phyloP scores from a whole-genome alignment of 2,797 vertebrate species.

The Numenius phaeopus region DNA sequence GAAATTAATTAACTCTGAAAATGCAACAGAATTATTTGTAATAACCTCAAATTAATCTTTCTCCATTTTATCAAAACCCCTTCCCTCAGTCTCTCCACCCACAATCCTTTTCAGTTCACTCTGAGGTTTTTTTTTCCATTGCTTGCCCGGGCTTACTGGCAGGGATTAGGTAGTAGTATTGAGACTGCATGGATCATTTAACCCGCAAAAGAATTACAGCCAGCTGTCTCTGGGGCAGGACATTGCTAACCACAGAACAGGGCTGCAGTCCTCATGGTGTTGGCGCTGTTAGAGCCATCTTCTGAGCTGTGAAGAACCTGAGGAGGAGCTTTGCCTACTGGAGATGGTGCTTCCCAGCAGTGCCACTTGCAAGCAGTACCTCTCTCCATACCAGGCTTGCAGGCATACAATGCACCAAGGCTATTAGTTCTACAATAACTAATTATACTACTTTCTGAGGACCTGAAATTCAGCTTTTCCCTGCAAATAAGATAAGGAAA shows the following conservation, averaged over 20 bases:
- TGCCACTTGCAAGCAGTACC: neutral
- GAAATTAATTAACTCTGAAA: neutral
- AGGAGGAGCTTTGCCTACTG: neutral
- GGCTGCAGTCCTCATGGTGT: neutral
- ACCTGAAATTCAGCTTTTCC: constrained; percentile 1
- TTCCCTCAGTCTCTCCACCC: neutral
- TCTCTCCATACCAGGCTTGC: neutral
- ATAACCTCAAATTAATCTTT: neutral
- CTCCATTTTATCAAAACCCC: neutral
- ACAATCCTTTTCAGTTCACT: neutral
- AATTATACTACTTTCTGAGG: constrained; percentile 28
- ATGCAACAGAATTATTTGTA: neutral
- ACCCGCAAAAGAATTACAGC: neutral
- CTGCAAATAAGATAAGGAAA: constrained; percentile 53
- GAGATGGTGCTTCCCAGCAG: neutral
- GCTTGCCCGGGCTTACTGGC: neutral
- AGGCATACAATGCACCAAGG: neutral
- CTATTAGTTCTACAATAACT: neutral
- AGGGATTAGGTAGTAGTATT: neutral
- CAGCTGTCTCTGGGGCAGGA: neutral
- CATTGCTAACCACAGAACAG: neutral
- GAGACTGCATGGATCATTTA: neutral
- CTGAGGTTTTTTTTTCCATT: neutral
- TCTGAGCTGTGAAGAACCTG: neutral
- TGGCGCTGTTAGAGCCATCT: neutral